Evolutionary conservation across 2,113 vertebrate genomes (phyloP).

Genomic region (Syngnathus typhle): DNA sequence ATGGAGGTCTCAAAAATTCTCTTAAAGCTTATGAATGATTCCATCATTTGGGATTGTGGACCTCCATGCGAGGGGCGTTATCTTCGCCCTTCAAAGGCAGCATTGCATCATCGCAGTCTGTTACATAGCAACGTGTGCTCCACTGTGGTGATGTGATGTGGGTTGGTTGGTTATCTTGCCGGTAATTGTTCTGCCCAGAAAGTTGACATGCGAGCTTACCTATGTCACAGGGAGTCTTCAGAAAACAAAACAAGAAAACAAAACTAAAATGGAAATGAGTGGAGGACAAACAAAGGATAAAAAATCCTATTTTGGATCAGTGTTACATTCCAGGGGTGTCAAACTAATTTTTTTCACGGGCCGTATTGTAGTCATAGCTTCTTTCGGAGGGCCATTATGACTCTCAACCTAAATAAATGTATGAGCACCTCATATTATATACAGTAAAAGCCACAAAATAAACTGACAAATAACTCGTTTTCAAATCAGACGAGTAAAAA

Average conservation of each 20-base stretch:
- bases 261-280: background rate
- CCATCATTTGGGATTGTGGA: constrained; percentile 21
- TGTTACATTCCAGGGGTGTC: too few species aligned
- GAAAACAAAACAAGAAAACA: constrained; percentile 39
- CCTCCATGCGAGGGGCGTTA: constrained; percentile 32
- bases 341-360: too few species aligned
- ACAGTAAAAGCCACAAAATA: too few species aligned
- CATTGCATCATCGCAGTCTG: constrained; percentile 37
- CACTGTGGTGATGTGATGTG: constrained; percentile 22
- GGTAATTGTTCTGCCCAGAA: constrained; percentile 38
- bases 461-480: too few species aligned
- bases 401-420: too few species aligned
- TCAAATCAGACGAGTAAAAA: too few species aligned
- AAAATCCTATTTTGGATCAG: background rate
- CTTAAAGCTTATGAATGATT: constrained; percentile 4
- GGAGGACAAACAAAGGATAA: background rate
- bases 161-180: constrained; percentile 17
- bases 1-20: constrained; percentile 26
- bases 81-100: constrained; percentile 20
- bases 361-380: too few species aligned
- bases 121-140: constrained; percentile 48
- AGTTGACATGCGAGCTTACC: constrained; percentile 59
- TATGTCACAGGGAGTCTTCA: constrained; percentile 38
- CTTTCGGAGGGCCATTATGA: too few species aligned
- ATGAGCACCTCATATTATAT: too few species aligned